A percentile compares a stretch with the other conserved stretches of the same genome.
These are phyloP conservation scores for Crambe crambe DNA, from an alignment of 37 sponge, comb jelly and placozoan genomes.

Conservation along the genomic window DNA sequence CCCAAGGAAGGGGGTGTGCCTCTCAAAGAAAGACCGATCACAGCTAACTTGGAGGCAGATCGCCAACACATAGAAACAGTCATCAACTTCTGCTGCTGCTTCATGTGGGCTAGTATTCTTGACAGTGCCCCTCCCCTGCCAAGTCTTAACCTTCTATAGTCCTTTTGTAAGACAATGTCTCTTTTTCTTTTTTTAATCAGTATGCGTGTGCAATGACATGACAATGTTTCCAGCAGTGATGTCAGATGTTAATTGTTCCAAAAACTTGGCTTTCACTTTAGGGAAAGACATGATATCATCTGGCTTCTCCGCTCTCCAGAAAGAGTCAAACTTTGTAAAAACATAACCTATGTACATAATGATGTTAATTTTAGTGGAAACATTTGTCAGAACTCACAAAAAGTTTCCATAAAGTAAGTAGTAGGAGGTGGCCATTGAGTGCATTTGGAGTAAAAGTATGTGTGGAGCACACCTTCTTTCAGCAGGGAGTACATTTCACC, in stretches of 20 bases:
- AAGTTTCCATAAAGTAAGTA: slow-evolving; percentile 50
- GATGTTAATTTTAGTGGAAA: neutral
- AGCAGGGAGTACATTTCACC: slow-evolving; percentile 34
- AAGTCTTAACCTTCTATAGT: slow-evolving; percentile 13
- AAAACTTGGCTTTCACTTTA: slow-evolving; percentile 46
- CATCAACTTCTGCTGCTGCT: slow-evolving; percentile 72
- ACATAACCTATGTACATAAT: slow-evolving; percentile 42
- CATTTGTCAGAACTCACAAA: slow-evolving; percentile 41
- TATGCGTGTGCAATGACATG: neutral
- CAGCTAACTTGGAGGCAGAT: slow-evolving; percentile 66
- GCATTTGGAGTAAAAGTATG: slow-evolving; percentile 32
- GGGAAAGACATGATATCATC: slow-evolving; percentile 85
- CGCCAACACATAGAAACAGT: slow-evolving; percentile 58
- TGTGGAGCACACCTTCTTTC: slow-evolving; percentile 18
- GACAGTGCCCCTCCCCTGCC: slow-evolving; percentile 46
- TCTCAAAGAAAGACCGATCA: slow-evolving; percentile 32
- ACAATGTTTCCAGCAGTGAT: neutral
- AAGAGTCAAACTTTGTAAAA: slow-evolving; percentile 55
- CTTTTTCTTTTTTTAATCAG: neutral
- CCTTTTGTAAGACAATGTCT: neutral
- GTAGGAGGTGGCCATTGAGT: slow-evolving; percentile 13
- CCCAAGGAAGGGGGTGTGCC: slow-evolving; percentile 57
- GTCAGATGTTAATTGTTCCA: neutral
- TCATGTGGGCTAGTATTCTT: slow-evolving; percentile 71
- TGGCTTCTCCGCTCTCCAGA: slow-evolving; percentile 75